Evolutionary conservation across 92 coral and sea anemone genomes (phyloP), one percentile per base, ranked within the genome.

Genomic region (Bergia sp.): DNA sequence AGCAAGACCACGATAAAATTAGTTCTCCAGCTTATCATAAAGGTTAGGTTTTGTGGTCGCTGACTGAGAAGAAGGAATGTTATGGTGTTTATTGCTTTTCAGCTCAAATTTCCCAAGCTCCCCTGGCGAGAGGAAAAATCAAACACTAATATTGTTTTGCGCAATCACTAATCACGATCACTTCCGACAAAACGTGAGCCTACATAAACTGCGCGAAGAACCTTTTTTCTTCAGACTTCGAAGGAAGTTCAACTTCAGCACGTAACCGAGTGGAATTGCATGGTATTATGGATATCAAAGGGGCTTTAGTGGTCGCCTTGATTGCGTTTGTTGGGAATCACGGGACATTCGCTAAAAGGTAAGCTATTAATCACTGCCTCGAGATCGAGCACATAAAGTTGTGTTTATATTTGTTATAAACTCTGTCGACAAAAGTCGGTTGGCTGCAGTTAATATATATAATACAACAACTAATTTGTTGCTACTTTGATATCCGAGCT

Each of bases 251-350:
- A 42, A 36, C 15, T 40, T 10, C 11, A 76, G 80, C 80, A 61
- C 69, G 20, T 4, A 61, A 21, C 29, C 4, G 40, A 44, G 53
- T 84, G 37, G 0, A 74, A 44, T 47, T n/a, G 18, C 64, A 1
- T 45, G 21, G 42, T 29, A 42, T 29, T 53, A 84, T 84, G 87
- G 87, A 84, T 47, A 49, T 71, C 64, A 84, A 84, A 84, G 58
- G 44, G 64, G 67, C 87, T 45, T 20, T 84, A 0, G 65, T 84
- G 36, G 87, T 84, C 66, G 87, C 79, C 77, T 84, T 84, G 79
- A 72, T 84, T 71, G 40, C 44, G 37, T 18, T 84, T 13, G 20
- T 84, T 43, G 87, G 61, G 77, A 67, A 69, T 50, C 78, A 71
- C 9, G 87, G 43, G n/a, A 18, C 79, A 4, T 47, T 47, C 29